Evolutionary conservation across 2,888 invertebrate species (phyloP), one percentile per base, ranked within the genome.

Genomic region (Sclerodermus sp.): DNA sequence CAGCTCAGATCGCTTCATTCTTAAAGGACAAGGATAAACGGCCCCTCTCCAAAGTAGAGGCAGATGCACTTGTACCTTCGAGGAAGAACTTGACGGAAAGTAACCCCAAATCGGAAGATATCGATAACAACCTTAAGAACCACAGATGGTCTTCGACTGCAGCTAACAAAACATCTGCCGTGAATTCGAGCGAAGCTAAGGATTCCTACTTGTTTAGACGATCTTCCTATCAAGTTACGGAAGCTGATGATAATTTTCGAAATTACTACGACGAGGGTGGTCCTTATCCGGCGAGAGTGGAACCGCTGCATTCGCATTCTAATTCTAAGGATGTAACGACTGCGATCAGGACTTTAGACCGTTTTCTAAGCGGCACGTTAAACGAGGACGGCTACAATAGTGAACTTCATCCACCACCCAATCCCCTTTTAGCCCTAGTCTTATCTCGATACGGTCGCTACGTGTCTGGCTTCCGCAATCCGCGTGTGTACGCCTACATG

Each of bases 361-460:
- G 57, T 50, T 66, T 69, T 53, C 58, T 72, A 34, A 64, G 59
- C 48, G 54, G 56, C 41, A 42, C 55, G 48, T 44, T 64, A 14
- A 63, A 63, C 45, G 55, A 58, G 56, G 66, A 71, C 42, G 73
- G 81, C 46, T 82, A 80, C 67, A 85, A 85, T 67, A 83, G 79
- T 68, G 77, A 79, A 41, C 80, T 84, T 67, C 83, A 85, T 78
- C 77, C 81, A 42, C 81, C 84, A 1, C 73, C 83, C 32, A 83
- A 85, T 78, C 85, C 86, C 45, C 71, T 84, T 66, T 70, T 86
- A 29, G 83, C 85, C 37, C 81, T 86, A 43, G 77, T 85, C 51
- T 77, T 87, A 41, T 86, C 86, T 18, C 84, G 85, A 69, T 87
- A 86, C 68, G 87, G 86, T 2, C 79, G 80, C 62, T 86, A 87